A percentile compares a stretch with the other conserved stretches of the same genome.
Evolutionary conservation across 2,113 vertebrate species (phyloP).

Genomic region (Salvator merianae): DNA sequence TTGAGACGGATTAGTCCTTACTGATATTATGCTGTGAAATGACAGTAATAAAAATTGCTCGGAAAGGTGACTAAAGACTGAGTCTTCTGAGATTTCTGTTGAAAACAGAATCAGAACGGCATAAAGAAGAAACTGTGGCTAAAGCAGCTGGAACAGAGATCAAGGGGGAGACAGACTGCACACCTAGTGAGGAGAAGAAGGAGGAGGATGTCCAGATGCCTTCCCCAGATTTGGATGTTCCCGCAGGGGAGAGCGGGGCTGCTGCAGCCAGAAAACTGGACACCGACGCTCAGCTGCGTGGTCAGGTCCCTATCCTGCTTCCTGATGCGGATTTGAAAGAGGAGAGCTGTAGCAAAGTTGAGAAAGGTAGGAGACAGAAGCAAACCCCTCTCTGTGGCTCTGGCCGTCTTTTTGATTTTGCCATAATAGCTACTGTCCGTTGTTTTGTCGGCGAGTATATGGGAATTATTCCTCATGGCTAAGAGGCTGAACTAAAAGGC

Average conservation of each 20-base stretch:
- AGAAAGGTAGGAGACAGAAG: background rate
- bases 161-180: background rate
- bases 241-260: accelerated
- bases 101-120: constrained; percentile 26
- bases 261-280: background rate
- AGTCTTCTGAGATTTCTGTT: constrained; percentile 32
- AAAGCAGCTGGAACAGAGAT: constrained; percentile 33
- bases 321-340: background rate
- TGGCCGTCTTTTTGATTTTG: background rate
- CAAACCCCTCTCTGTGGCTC: background rate
- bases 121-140: constrained; percentile 37
- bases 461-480: background rate
- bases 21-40: background rate
- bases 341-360: background rate
- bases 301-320: accelerated
- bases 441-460: background rate
- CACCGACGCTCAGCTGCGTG: background rate
- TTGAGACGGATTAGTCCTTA: background rate
- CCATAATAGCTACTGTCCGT: background rate
- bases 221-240: too few relatives aligned
- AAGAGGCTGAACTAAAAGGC: background rate
- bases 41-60: background rate
- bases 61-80: background rate
- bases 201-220: accelerated
- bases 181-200: background rate